These are phyloP conservation scores for Equus quagga DNA, from an alignment of 2,113 vertebrate species.

Conservation along the genomic window DNA sequence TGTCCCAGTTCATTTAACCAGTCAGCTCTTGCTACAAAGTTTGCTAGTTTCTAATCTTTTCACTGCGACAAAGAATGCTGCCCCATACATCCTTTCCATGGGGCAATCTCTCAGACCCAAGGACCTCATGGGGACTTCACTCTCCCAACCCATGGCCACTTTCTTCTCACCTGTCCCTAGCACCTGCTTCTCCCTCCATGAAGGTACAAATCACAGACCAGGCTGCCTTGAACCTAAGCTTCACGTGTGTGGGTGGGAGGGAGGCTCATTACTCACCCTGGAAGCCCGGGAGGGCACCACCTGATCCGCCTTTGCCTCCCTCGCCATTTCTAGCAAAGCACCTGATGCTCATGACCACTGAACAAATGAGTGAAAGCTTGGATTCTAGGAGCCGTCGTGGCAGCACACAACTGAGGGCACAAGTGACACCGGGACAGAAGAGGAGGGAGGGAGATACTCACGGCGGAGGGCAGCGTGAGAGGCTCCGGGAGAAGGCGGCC, in stretches of 20 bases:
- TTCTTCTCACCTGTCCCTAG: not conserved
- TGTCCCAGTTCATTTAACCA: rapidly evolving
- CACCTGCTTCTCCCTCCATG: not conserved
- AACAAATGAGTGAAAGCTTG: not conserved
- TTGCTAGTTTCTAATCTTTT: not conserved
- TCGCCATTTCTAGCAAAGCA: not conserved
- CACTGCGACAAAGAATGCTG: not conserved
- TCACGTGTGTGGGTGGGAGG: not conserved
- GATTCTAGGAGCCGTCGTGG: not conserved
- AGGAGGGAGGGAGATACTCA: conserved; percentile 42
- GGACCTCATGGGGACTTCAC: not conserved
- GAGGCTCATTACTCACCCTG: not conserved
- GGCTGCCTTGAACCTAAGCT: not conserved
- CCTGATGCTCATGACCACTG: not conserved
- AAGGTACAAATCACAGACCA: not conserved
- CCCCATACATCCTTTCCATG: not conserved
- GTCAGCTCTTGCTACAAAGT: not conserved
- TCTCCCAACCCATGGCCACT: not conserved
- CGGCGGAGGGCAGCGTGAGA: not conserved
- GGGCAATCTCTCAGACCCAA: not conserved
- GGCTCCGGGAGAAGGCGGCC: not conserved
- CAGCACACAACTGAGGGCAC: not conserved
- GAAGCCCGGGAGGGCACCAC: not conserved
- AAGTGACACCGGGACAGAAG: not conserved
- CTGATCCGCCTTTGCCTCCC: not conserved